These are phyloP conservation scores for Thera obeliscata DNA, from an alignment of 2,888 invertebrate species.

Conservation along the genomic window DNA sequence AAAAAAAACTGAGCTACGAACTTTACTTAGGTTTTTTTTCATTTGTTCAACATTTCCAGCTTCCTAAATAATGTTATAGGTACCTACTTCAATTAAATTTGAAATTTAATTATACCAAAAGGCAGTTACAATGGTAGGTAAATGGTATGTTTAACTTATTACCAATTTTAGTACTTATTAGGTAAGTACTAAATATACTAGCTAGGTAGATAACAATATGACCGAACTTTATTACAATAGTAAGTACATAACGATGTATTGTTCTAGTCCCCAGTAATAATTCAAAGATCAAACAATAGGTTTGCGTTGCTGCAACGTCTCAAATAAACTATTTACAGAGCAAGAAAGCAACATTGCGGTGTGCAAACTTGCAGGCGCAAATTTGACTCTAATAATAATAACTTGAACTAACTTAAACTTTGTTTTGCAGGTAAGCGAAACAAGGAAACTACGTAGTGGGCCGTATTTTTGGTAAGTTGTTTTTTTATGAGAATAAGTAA, in stretches of 20 bases:
- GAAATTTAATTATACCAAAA: too few relatives aligned
- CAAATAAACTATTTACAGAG: slow-evolving; percentile 42
- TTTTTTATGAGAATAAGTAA: background rate
- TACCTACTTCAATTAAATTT: too few relatives aligned
- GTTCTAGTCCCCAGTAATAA: slow-evolving; percentile 1
- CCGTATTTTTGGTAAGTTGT: slow-evolving; percentile 11
- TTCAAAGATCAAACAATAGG: background rate
- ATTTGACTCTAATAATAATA: slow-evolving; percentile 10
- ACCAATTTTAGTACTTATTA: too few relatives aligned
- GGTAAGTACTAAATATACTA: too few relatives aligned
- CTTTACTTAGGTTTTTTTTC: too few relatives aligned
- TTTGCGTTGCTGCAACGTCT: slow-evolving; percentile 26
- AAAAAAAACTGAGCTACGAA: too few relatives aligned
- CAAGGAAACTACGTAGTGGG: background rate
- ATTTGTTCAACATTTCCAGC: too few relatives aligned
- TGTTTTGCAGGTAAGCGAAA: slow-evolving; percentile 32
- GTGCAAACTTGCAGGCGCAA: slow-evolving; percentile 48
- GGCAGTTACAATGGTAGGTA: too few relatives aligned
- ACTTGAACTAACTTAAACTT: slow-evolving; percentile 15
- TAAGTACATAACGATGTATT: background rate
- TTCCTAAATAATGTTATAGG: too few relatives aligned
- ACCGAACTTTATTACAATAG: background rate
- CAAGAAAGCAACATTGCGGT: slow-evolving; percentile 46
- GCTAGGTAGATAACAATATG: too few relatives aligned
- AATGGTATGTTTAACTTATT: too few relatives aligned